Conservation (phyloP, 2,113 vertebrate species). For the Pygoscelis antarcticus region DNA sequence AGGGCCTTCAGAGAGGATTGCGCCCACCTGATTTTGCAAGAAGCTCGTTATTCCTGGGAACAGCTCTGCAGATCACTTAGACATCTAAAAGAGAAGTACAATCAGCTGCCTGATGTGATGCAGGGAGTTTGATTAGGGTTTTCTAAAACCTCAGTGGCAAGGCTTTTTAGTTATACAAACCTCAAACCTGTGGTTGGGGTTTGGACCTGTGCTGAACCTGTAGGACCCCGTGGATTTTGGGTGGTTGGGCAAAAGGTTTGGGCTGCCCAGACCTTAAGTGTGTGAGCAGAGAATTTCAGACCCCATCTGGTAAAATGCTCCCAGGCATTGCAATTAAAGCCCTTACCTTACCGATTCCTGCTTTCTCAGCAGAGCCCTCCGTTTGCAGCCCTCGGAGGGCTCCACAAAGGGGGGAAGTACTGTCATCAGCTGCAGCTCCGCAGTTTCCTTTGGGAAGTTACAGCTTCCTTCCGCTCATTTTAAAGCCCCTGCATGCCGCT, state of each 20-base stretch:
- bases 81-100: neutral
- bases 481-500: neutral
- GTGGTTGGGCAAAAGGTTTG: neutral
- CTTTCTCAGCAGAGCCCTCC: fast-evolving
- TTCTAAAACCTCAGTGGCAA: neutral
- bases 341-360: neutral
- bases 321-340: neutral
- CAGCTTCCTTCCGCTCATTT: conserved; percentile 26
- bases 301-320: neutral
- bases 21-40: neutral
- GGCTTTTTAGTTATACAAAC: neutral
- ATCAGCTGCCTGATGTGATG: fast-evolving
- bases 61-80: neutral
- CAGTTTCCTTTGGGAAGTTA: neutral
- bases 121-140: neutral
- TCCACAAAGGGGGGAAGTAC: conserved; percentile 36
- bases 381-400: neutral
- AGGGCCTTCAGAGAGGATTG: neutral
- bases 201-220: neutral
- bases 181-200: neutral
- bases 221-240: neutral
- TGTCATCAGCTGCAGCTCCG: neutral
- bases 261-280: neutral
- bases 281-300: neutral
- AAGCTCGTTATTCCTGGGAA: neutral